Evolutionary conservation across 2,797 vertebrate genomes (phyloP).

Genomic region (Mus spretus): DNA sequence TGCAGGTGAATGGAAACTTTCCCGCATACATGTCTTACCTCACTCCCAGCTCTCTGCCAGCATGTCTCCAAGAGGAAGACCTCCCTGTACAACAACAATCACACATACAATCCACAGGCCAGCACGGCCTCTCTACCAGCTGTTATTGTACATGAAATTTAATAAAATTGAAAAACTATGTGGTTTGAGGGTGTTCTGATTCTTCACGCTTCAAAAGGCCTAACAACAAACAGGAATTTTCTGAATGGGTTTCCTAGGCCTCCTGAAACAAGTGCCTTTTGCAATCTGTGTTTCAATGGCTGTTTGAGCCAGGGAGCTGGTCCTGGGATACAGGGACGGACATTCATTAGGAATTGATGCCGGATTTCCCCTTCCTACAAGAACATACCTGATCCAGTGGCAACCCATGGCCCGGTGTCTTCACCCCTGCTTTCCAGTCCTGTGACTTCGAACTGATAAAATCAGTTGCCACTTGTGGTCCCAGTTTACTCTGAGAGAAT

Average conservation of each 20-base stretch:
- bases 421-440: not conserved
- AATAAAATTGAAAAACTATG: not conserved
- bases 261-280: constrained; percentile 15
- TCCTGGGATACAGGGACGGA: not conserved
- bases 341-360: rapidly evolving
- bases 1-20: not conserved
- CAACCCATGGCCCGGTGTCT: not conserved
- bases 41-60: not conserved
- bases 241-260: not conserved
- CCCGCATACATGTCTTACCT: not conserved
- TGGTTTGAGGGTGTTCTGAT: not conserved
- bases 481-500: not conserved
- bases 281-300: not conserved
- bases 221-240: constrained; percentile 39
- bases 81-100: not conserved
- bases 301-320: not conserved
- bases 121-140: not conserved
- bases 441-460: not conserved
- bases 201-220: constrained; percentile 64
- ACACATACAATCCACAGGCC: not conserved
- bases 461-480: not conserved
- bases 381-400: not conserved
- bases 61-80: not conserved
- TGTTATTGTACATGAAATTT: not conserved
- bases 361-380: rapidly evolving